Evolutionary conservation across 35 echinoderm and acorn worm species (phyloP), one percentile per base, ranked within the genome.

Genomic region (Patiria miniata): DNA sequence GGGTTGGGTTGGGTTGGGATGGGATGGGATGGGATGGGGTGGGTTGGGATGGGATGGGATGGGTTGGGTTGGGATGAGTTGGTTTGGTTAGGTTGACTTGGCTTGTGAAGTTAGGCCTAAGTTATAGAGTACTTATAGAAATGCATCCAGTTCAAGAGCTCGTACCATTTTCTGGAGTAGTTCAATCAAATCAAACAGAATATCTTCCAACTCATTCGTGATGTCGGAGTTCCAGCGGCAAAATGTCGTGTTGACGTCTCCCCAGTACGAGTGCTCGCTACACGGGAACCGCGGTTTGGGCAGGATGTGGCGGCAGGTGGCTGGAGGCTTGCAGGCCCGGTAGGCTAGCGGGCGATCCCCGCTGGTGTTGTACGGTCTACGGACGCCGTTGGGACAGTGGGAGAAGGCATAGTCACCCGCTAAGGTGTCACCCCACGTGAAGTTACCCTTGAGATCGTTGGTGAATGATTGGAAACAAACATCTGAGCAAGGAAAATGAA

Each of bases 191-290:
- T 88, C 77, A 32, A 89, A n/a, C 22, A 56, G 78, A 33, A 96
- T 68, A 44, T 96, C 94, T 7, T 92, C 38, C 15, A 96, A 78
- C 60, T 83, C 52, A 37, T 88, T 85, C 5, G 94, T 96, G 8
- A 81, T 92, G 14, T 96, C 83, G 0, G 94, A 96, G n/a, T 76
- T 60, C 86, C 86, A 96, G 39, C 94, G 19, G 38, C 94, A 96
- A 51, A 78, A 60, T 19, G 85, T 83, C 1, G 94, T 96, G 36
- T 68, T 68, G 39, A 81, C 56, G 0, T 92, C 90, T 19, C 90
- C 94, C 94, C 94, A 96, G 29, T 73, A 87, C 8, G 89, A 77
- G 21, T 78, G 76, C 56, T 90, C 87, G 36, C 81, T 80, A 26
- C 78, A 83, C 0, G 83, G 78, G 39, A 61, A 54, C 22, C 83